A percentile compares a stretch with the other conserved stretches of the same genome.
phyloP scores from a whole-genome alignment of 92 coral and sea anemone genomes.

The Pocillopora grandis region DNA sequence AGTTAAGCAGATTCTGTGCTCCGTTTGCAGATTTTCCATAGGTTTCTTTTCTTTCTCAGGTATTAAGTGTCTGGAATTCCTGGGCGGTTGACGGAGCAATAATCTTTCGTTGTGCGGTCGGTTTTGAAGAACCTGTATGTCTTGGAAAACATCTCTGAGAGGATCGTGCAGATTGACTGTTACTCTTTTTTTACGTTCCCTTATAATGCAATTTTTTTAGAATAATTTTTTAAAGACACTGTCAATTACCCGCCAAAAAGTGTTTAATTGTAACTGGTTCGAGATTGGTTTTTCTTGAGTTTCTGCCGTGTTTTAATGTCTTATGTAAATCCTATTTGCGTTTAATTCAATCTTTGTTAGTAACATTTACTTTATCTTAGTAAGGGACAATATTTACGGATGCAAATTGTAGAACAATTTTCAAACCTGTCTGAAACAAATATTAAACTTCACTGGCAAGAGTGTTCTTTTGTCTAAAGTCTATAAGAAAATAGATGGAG shows the following conservation, averaged over 20 bases:
- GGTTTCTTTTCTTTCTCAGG: slow-evolving; percentile 70
- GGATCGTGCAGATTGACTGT: slow-evolving; percentile 24
- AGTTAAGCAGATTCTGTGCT: not conserved
- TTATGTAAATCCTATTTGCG: not conserved
- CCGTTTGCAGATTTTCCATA: slow-evolving; percentile 42
- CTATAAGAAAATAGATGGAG: not conserved
- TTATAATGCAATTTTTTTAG: slow-evolving; percentile 7
- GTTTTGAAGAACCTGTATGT: slow-evolving; percentile 36
- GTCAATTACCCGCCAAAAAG: too few relatives aligned
- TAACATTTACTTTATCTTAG: not conserved
- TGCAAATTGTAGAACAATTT: not conserved
- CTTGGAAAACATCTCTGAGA: slow-evolving; percentile 14
- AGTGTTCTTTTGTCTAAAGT: not conserved
- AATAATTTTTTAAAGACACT: not conserved
- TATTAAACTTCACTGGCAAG: slow-evolving; percentile 7
- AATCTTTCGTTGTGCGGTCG: slow-evolving; percentile 47
- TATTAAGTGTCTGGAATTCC: slow-evolving; percentile 66
- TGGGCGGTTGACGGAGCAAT: slow-evolving; percentile 43
- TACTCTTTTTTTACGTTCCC: slow-evolving; percentile 6
- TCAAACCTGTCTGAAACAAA: not conserved
- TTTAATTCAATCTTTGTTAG: not conserved
- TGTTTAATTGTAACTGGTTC: not conserved
- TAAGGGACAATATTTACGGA: not conserved
- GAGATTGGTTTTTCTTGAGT: not conserved
- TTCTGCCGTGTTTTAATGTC: not conserved